phyloP scores from a whole-genome alignment of 92 coral and sea anemone species.

The Actinostola sp. region DNA sequence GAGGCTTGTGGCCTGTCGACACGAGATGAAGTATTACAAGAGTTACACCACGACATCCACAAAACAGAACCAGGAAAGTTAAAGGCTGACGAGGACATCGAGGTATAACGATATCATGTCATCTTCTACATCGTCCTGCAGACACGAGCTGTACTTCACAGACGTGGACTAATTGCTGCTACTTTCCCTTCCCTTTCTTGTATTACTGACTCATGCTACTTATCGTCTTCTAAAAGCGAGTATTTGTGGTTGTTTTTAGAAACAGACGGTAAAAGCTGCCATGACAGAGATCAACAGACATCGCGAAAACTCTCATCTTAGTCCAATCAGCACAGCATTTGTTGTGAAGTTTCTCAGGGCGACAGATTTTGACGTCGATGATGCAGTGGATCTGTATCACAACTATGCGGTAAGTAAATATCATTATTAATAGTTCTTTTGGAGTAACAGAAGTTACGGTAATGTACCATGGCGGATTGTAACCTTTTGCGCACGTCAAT shows the following conservation, averaged over 20 bases:
- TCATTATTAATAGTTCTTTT: neutral
- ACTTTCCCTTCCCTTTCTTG: no score
- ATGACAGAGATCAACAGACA: neutral
- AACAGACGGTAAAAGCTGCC: neutral
- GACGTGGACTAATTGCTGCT: no score
- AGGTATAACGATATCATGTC: neutral
- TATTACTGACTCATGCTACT: no score
- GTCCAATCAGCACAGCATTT: constrained; percentile 1
- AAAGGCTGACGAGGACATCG: neutral
- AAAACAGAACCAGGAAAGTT: neutral
- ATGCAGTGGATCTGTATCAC: neutral
- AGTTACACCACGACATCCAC: neutral
- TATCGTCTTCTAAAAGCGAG: no score
- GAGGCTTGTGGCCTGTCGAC: neutral
- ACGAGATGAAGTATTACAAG: neutral
- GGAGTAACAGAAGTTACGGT: no score
- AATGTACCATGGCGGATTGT: no score
- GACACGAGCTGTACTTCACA: neutral
- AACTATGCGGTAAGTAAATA: neutral
- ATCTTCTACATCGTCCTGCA: neutral
- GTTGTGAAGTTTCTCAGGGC: neutral
- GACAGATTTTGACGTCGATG: neutral
- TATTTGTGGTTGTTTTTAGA: neutral
- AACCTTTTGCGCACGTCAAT: no score
- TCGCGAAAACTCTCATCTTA: neutral